Evolutionary conservation across 1,140 invertebrate species (phyloP).

Genomic region (Colletes gigas): DNA sequence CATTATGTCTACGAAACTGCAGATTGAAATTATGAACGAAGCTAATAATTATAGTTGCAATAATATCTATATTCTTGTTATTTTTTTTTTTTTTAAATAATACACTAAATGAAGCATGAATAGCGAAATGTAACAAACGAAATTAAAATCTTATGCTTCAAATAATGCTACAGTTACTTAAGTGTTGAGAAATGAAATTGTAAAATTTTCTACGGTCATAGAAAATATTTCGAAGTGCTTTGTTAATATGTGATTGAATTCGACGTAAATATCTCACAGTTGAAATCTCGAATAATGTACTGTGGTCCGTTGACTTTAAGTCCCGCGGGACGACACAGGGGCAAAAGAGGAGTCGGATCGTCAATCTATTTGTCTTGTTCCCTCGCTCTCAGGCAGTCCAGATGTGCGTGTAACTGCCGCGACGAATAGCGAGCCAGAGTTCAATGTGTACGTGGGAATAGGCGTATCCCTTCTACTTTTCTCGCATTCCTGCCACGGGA

Average conservation of each 20-base stretch:
- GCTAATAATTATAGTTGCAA: background rate
- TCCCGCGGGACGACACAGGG: too few relatives aligned
- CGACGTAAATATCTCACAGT: constrained; percentile 9
- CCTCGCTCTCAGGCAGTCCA: too few relatives aligned
- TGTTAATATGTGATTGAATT: constrained; percentile 15
- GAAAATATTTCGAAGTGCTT: constrained; percentile 27
- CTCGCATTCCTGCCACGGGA: too few relatives aligned
- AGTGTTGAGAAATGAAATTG: constrained; percentile 5
- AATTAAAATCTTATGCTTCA: too few relatives aligned
- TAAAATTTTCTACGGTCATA: constrained; percentile 1
- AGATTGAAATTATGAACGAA: background rate
- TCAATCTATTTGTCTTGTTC: too few relatives aligned
- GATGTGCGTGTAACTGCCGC: too few relatives aligned
- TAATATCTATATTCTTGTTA: constrained; percentile 6
- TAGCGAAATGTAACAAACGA: background rate
- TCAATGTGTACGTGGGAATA: too few relatives aligned
- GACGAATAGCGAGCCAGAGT: too few relatives aligned
- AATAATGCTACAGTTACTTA: background rate
- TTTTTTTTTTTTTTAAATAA: background rate
- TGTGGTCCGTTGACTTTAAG: too few relatives aligned
- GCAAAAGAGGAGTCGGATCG: too few relatives aligned
- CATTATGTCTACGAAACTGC: background rate
- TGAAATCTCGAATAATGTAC: constrained; percentile 27
- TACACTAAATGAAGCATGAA: background rate
- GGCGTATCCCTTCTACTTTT: too few relatives aligned